Evolutionary conservation across 1,140 invertebrate species (phyloP), one percentile per base, ranked within the genome.

Genomic region (Bactericera cockerelli): DNA sequence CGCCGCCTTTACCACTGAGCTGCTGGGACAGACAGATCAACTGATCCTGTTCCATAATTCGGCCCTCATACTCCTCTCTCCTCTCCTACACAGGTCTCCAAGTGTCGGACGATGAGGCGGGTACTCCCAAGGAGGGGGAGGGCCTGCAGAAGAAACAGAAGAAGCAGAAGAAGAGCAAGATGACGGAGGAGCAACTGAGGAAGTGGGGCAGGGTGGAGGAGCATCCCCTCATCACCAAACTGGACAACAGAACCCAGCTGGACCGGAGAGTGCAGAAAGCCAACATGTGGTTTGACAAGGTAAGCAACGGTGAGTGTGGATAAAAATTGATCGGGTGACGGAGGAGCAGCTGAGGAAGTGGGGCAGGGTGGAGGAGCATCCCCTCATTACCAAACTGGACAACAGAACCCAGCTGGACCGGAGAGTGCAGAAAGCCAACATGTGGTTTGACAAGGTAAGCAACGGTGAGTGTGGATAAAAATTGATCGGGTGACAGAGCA

Each of bases 261-360:
- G 77, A 81, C 0, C 86, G 81, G 66, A 76, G 80, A 36, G 73
- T 81, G 39, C 79, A 83, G 59, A 89, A 88, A 71, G 87, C 88
- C 0, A 77, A 89, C 63, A 70, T 87, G 11, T 96, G 91, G 90
- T 95, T 94, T 70, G 82, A 89, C 65, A 89, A 90, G 70, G 78
- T 77, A 64, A 65, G 26, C 59, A 33, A 31, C 6, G 13, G 33
- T 25, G 14, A 14, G 6, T 13, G 16, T 22, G 22, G 22, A n/a
- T n/a, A n/a, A 38, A 38, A 38, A n/a, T 38, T 38, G 36, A 57
- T 22, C 59, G 26, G 63, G 62, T 24, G 58, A 59, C 42, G 22
- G 22, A 55, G 28, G 26, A 16, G 76, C 79, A 63, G 75, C 74
- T 6, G 73, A 75, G 19, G 67, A 74, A 4, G 71, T 76, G 25